Evolutionary conservation across 2,113 vertebrate genomes (phyloP), one percentile per base, ranked within the genome.

Genomic region (Urocitellus parryii): DNA sequence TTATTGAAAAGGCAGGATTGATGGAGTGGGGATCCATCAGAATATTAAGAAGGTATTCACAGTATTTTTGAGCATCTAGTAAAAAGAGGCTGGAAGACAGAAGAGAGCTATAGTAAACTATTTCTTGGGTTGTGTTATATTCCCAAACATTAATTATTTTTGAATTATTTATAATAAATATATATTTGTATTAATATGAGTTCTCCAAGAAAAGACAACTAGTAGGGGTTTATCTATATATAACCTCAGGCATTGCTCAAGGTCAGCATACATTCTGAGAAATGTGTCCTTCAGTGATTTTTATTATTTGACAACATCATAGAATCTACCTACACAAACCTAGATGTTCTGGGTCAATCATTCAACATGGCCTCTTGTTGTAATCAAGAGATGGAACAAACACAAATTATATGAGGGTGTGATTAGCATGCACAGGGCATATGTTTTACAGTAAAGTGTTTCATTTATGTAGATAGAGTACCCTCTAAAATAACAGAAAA

Each of bases 1-100:
- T 53, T 72, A 29, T 85, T 93, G 14, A 93, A 51, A 96, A 72
- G 87, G n/a, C 42, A 77, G 18, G 61, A 91, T 68, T 34, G 48
- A 68, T 18, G 48, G 13, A 67, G 39, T 37, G 16, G 22, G 13
- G 11, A 72, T 39, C 51, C 58, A 88, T 90, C 72, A 86, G 80
- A 79, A 91, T 76, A 48, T 83, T 84, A 72, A 92, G 48, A 90
- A 88, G 67, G 24, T 67, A 1, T 93, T 81, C 6, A 48, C 74
- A 53, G 68, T 73, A 20, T 88, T 76, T 78, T 88, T 84, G 67
- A 73, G 34, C 4, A 45, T 74, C 58, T 95, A 37, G n/a, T 16
- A 58, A 93, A 58, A 93, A 89, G 45, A 53, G 22, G 8, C 34
- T 88, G 53, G 83, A 77, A 51, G 58, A 76, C 22, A 84, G 70